Evolutionary conservation across 2,888 invertebrate species (phyloP), one percentile per base, ranked within the genome.

Genomic region (Eristalis tenax): DNA sequence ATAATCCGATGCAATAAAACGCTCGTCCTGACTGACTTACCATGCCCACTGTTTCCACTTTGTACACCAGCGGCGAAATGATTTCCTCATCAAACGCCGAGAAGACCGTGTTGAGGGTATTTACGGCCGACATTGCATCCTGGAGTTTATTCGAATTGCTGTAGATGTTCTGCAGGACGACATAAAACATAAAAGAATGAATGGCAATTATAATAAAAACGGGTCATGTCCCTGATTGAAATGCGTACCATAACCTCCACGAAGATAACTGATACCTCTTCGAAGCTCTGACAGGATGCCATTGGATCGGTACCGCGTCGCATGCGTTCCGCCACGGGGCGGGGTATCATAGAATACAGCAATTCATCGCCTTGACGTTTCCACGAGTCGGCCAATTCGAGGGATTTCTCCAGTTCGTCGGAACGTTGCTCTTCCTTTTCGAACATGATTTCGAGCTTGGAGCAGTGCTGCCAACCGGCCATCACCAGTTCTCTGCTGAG

Each of bases 11-110:
- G 71, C 79, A 79, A 73, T 79, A 79, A 79, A 79, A 59, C 57
- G 32, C 8, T 3, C 32, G 38, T 40, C 57, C 10, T n/a, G 32
- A 40, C 56, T 73, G 43, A 8, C 81, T 65, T 75, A 96, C 95
- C 92, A 96, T 96, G n/a, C 98, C 98, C 0, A 98, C 97, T 0
- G 98, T 98, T 94, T 98, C 98, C 81, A 98, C 98, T 95, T 98
- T 98, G 91, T 98, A 98, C 1, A 98, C 97, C 79, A 97, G 94
- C 89, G 97, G 97, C 43, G 96, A 95, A 90, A 98, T 97, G 90
- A 97, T 96, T 65, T 98, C 94, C 32, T 96, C 94, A 92, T 98
- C 98, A 89, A 98, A 97, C 89, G 96, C 95, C 0, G 96, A 96
- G 93, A 97, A 98, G 0, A 97, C 96, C 2, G 96, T 96, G 91